Evolutionary conservation across 2,888 invertebrate genomes (phyloP).

Genomic region (Aphidoletes aphidimyza): DNA sequence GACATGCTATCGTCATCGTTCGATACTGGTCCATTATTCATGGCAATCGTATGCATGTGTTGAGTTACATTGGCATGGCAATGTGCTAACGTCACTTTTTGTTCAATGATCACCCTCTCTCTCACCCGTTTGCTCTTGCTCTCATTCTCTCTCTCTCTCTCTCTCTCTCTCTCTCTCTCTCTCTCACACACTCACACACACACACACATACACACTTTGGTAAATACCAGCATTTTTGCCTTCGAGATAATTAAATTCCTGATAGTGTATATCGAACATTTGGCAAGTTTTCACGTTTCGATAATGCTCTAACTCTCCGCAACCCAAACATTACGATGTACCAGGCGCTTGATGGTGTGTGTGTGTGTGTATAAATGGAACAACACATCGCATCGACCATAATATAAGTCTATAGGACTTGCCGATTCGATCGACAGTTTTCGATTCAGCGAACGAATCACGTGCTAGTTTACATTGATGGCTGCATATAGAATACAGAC

Average conservation of each 20-base stretch:
- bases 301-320: neutral
- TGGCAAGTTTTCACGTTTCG: constrained; percentile 41
- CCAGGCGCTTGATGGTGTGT: neutral
- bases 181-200: neutral
- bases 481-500: too few relatives aligned
- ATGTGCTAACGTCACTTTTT: neutral
- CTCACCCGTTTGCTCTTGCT: too few relatives aligned
- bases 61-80: neutral
- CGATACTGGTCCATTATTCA: constrained; percentile 30
- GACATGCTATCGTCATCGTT: neutral
- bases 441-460: neutral
- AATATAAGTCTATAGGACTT: too few relatives aligned
- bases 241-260: constrained; percentile 34
- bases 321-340: neutral
- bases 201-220: neutral
- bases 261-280: neutral
- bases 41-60: neutral
- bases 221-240: neutral
- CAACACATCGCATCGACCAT: too few relatives aligned
- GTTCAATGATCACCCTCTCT: too few relatives aligned
- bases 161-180: too few relatives aligned
- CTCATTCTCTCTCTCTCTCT: too few relatives aligned
- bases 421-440: neutral
- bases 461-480: neutral
- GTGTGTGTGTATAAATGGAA: too few relatives aligned